Percentiles rank a stretch among this genome's conserved stretches.
Evolutionary conservation across 92 coral and sea anemone genomes (phyloP).

Genomic region (Palythoa caribaeorum): DNA sequence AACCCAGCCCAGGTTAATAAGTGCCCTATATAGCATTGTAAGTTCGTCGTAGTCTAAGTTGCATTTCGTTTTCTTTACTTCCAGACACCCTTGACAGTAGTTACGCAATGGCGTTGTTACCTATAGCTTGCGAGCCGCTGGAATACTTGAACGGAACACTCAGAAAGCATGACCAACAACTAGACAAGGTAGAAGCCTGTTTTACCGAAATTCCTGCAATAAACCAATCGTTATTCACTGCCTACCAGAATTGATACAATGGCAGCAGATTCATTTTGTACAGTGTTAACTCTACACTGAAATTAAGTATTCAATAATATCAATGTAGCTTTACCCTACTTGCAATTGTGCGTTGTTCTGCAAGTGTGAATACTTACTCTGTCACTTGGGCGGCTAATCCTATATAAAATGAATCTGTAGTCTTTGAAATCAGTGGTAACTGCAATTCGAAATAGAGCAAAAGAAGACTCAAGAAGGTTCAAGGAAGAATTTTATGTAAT

Average conservation of each 20-base stretch:
- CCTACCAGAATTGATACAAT: neutral
- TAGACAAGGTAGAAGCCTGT: constrained; percentile 71
- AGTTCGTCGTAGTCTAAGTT: neutral
- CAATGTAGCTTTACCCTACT: too few species aligned
- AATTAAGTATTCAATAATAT: too few species aligned
- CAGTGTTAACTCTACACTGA: too few species aligned
- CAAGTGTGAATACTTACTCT: too few species aligned
- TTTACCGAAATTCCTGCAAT: neutral
- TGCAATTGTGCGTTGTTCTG: too few species aligned
- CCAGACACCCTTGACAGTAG: constrained; percentile 76
- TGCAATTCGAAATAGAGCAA: too few species aligned
- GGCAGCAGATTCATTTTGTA: neutral
- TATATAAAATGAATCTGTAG: too few species aligned
- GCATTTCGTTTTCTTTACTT: neutral
- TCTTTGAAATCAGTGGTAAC: too few species aligned
- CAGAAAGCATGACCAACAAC: constrained; percentile 59
- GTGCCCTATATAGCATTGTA: neutral
- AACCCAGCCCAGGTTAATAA: too few species aligned
- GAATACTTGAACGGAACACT: constrained; percentile 86
- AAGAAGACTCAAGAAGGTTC: too few species aligned
- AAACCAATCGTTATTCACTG: neutral
- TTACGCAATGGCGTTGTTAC: constrained; percentile 86
- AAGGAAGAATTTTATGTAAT: too few species aligned
- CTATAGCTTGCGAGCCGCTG: constrained; percentile 91
- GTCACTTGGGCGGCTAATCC: too few species aligned